Base-by-base conservation (phyloP, 2,797 vertebrate species). In the Tiaroga cobitis region DNA sequence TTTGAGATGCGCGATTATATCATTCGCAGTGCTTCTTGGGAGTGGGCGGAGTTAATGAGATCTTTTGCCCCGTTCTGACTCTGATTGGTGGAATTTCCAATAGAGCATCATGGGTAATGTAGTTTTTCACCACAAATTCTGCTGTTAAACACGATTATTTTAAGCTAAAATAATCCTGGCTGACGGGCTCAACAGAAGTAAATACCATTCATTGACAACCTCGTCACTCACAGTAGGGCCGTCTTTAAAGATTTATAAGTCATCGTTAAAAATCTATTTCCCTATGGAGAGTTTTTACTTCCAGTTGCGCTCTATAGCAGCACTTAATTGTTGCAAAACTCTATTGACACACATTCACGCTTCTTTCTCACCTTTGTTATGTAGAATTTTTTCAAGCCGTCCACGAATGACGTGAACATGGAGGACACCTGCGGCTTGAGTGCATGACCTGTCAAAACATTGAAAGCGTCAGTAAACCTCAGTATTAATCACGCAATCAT, bases 391-490 rank as follows among this genome's bases (percentile, higher is more conserved):
- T 99, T 99, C 94, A 99, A 91, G 73, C 98, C 98, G 49, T 99
- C 98, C 94, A 99, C 92, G 96, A 99, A 98, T 21, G 98, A 99
- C 18, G 98, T 99, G 95, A 99, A 99, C 93, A 99, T 96, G 82
- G 98, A 99, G 86, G 98, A 97, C 92, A 98, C 98, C 96, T 99
- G 98, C 93, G 98, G 98, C 94, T 99, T 99, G 92, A 99, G 97
- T 89, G 98, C 98, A 89, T 99, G 97, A 94, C 98, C 98, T 99
- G 94, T 67, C 73, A 87, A 87, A 81, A 87, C 56, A 86, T 89
- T 72, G 84, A 86, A 34, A 89, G 59, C 51, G 76, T 51, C 43
- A 87, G 78, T 63, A 80, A 56, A 69, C 51, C 19, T 37, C 26
- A 13, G 51, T 72, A 68, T 68, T 32, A 78, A 74, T 41, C 77